Percentiles rank a stretch among this genome's conserved stretches.
phyloP scores from a whole-genome alignment of 2,797 vertebrate species.

The Coccyzus lansbergi region DNA sequence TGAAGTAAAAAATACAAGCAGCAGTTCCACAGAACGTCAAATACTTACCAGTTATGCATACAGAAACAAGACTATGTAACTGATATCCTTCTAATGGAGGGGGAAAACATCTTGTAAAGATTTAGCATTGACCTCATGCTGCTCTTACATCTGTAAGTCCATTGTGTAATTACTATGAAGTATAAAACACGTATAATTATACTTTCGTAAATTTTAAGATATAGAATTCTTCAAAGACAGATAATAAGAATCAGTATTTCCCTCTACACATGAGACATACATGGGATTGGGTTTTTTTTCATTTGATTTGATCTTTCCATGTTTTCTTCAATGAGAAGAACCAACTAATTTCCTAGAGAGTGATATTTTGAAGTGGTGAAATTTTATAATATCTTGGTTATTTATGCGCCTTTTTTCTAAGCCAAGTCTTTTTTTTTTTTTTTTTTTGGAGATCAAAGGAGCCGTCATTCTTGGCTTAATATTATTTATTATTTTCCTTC shows the following conservation, averaged over 20 bases:
- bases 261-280: background rate
- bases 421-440: background rate
- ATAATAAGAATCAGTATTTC: background rate
- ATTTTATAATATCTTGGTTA: background rate
- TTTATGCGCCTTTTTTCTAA: background rate
- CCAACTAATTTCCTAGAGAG: background rate
- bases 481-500: background rate
- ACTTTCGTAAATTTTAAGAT: background rate
- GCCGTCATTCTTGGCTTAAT: background rate
- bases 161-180: background rate
- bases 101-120: background rate
- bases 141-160: background rate
- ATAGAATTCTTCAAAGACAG: background rate
- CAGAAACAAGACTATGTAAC: background rate
- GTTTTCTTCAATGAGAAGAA: background rate
- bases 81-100: background rate
- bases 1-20: background rate
- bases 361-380: background rate
- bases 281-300: accelerated
- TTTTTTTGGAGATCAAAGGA: background rate
- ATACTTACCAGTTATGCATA: background rate
- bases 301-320: background rate
- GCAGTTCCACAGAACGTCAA: background rate
- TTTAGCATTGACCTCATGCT: background rate
- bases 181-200: background rate